phyloP scores from a whole-genome alignment of 2,113 vertebrate species.

The Ammodytes marinus region DNA sequence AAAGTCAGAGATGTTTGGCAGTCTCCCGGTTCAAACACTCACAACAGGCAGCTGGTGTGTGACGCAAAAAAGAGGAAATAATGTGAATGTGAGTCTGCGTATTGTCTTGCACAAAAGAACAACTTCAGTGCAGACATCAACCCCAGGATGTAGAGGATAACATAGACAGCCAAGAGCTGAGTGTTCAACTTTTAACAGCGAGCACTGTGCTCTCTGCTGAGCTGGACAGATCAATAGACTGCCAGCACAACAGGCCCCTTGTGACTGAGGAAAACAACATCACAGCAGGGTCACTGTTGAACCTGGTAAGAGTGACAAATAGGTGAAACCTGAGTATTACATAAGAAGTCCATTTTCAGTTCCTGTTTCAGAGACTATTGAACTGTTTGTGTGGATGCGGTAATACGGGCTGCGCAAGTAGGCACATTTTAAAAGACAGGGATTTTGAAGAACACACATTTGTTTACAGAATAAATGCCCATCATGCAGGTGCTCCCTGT shows the following conservation, averaged over 20 bases:
- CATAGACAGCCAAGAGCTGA: slow-evolving; percentile 30
- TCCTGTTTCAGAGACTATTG: slow-evolving; percentile 43
- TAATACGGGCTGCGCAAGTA: not conserved
- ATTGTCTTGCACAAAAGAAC: slow-evolving; percentile 23
- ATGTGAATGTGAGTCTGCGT: slow-evolving; percentile 9
- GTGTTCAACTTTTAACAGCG: slow-evolving; percentile 28
- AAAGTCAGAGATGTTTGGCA: slow-evolving; percentile 28
- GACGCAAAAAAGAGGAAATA: slow-evolving; percentile 23
- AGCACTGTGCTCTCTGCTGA: slow-evolving; percentile 45
- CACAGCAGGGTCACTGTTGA: slow-evolving; percentile 40
- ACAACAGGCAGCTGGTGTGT: slow-evolving; percentile 41
- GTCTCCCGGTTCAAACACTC: slow-evolving; percentile 22
- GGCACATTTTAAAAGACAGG: not conserved
- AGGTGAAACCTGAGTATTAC: slow-evolving; percentile 45
- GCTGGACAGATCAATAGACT: slow-evolving; percentile 58
- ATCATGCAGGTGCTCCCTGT: slow-evolving; percentile 41
- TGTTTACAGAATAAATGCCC: slow-evolving; percentile 46
- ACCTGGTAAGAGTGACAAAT: slow-evolving; percentile 33
- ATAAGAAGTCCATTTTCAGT: slow-evolving; percentile 26
- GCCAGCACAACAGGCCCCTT: slow-evolving; percentile 43
- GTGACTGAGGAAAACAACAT: slow-evolving; percentile 37
- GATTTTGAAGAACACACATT: slow-evolving; percentile 7
- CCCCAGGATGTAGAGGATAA: slow-evolving; percentile 19
- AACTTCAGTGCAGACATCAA: not conserved
- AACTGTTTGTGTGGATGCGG: slow-evolving; percentile 5